These are phyloP conservation scores for Pseudochromis fuscus DNA, from an alignment of 2,797 vertebrate species.

Conservation along the genomic window DNA sequence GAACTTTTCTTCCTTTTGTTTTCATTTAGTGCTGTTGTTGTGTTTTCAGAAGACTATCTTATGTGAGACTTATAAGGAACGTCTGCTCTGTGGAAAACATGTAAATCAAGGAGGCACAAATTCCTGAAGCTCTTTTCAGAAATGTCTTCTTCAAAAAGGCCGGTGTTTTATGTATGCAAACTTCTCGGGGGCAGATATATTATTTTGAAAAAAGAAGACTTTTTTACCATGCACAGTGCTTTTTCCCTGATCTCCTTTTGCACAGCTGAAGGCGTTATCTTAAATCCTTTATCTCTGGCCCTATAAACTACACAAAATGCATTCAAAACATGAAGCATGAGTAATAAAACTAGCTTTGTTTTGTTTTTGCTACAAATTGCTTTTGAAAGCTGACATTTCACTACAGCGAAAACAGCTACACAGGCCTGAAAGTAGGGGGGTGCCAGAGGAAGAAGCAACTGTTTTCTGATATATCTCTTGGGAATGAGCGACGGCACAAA, in stretches of 20 bases:
- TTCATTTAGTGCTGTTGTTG: neutral
- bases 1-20: neutral
- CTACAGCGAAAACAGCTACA: neutral
- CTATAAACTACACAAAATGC: neutral
- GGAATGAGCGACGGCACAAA: no score
- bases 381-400: neutral
- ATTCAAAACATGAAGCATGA: neutral
- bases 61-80: no score
- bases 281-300: constrained; percentile 5
- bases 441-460: no score
- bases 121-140: neutral
- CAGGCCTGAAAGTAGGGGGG: no score
- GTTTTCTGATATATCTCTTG: no score
- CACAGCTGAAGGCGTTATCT: constrained; percentile 9
- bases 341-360: neutral
- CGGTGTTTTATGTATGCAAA: neutral
- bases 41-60: no score
- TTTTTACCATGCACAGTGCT: neutral
- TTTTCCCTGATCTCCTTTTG: neutral
- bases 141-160: neutral
- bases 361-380: neutral
- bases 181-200: neutral
- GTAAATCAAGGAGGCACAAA: no score
- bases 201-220: neutral
- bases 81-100: neutral